Percentiles rank a stretch among this genome's conserved stretches.
phyloP scores from a whole-genome alignment of 2,888 invertebrate species.

The Parnassius glacialis region DNA sequence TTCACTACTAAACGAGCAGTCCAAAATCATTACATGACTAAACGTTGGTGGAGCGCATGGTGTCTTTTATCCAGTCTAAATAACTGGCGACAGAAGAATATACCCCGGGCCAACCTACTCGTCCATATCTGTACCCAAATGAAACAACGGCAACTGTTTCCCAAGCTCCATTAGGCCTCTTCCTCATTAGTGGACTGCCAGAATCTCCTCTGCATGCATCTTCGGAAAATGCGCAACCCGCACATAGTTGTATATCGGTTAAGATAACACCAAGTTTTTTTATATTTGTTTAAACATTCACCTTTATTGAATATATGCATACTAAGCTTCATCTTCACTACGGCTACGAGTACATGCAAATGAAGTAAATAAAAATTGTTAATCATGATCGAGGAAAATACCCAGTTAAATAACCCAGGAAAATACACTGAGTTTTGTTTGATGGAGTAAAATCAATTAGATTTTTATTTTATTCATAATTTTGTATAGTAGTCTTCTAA shows the following conservation, averaged over 20 bases:
- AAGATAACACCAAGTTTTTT: conserved; percentile 68
- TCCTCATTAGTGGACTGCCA: conserved; percentile 87
- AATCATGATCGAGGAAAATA: no score
- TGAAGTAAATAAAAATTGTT: conserved; percentile 19
- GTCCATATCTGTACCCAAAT: conserved; percentile 84
- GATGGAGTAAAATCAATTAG: no score
- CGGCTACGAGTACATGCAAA: conserved; percentile 71
- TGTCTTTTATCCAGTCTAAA: conserved; percentile 81
- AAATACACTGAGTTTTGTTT: no score
- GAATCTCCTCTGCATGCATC: conserved; percentile 90
- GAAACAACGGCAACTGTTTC: conserved; percentile 84
- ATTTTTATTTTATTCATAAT: no score
- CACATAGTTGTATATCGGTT: conserved; percentile 83
- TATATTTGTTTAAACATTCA: conserved; percentile 78
- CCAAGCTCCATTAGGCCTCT: conserved; percentile 73
- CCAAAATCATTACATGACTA: conserved; percentile 30
- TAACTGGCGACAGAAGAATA: conserved; percentile 84
- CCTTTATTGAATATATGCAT: conserved; percentile 78
- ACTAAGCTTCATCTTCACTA: conserved; percentile 83
- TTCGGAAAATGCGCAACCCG: conserved; percentile 84
- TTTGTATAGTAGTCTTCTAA: no score
- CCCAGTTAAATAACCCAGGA: no score
- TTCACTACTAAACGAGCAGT: no score
- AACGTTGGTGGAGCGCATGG: conserved; percentile 51
- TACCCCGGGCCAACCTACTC: conserved; percentile 84